Percentiles rank a stretch among this genome's conserved stretches.
These are phyloP conservation scores for Oscheius onirici DNA, from an alignment of 2,888 invertebrate species.

Conservation along the genomic window DNA sequence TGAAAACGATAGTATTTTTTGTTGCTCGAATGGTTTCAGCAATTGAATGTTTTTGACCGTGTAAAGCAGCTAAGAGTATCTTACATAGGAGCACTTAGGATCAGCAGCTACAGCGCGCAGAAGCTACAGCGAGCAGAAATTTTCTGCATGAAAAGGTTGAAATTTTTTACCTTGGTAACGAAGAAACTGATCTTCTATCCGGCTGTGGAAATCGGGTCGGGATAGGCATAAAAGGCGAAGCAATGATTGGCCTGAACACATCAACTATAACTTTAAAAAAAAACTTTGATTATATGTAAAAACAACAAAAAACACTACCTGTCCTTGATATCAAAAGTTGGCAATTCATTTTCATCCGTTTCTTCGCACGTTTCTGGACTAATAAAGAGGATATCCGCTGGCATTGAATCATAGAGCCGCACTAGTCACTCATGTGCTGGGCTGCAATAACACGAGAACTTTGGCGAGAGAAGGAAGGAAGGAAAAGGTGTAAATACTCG, in stretches of 20 bases:
- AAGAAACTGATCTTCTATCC: conserved; percentile 29
- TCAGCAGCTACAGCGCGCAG: too few relatives aligned
- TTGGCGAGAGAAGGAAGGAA: background rate
- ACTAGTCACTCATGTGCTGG: conserved; percentile 22
- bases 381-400: conserved; percentile 27
- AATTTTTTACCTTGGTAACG: conserved; percentile 3
- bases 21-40: background rate
- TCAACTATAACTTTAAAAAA: too few relatives aligned
- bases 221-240: conserved; percentile 69
- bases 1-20: too few relatives aligned
- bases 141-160: background rate
- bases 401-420: conserved; percentile 32
- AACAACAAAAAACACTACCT: conserved; percentile 7
- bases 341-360: conserved; percentile 1
- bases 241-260: conserved; percentile 67
- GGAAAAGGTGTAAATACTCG: background rate
- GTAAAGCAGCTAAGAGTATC: too few relatives aligned
- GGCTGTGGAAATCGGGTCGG: conserved; percentile 61
- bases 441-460: conserved; percentile 1
- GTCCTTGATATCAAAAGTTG: conserved; percentile 4
- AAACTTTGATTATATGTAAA: too few relatives aligned
- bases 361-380: conserved; percentile 1
- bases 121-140: background rate
- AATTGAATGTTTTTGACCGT: too few relatives aligned
- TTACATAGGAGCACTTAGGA: too few relatives aligned